These are phyloP conservation scores for Collichthys lucidus DNA, from an alignment of 2,113 vertebrate species.

Conservation along the genomic window DNA sequence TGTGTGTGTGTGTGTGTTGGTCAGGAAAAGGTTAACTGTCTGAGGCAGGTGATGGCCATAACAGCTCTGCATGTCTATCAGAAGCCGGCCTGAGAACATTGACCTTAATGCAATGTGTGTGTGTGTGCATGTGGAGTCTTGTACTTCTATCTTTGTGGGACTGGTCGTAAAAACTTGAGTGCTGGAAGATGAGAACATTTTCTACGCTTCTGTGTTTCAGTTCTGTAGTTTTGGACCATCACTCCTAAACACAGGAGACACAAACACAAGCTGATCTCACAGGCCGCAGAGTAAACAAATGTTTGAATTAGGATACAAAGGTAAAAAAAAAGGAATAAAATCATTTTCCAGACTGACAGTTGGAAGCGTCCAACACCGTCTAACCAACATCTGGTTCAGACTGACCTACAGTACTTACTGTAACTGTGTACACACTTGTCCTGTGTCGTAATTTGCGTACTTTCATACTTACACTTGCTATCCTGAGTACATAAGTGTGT, in stretches of 20 bases:
- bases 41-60: conserved; percentile 43
- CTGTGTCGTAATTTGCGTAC: no score
- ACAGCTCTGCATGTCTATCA: not conserved
- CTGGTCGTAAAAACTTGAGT: not conserved
- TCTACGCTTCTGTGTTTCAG: not conserved
- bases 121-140: not conserved
- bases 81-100: conserved; percentile 16
- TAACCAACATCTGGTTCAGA: no score
- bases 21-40: conserved; percentile 38
- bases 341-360: no score
- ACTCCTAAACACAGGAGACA: not conserved
- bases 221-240: not conserved
- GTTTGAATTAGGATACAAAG: not conserved
- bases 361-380: no score
- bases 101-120: conserved; percentile 16
- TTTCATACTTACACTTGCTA: no score
- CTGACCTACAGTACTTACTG: not conserved
- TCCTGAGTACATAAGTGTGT: no score
- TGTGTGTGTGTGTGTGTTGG: not conserved
- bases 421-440: not conserved
- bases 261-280: no score
- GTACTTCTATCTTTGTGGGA: not conserved
- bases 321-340: no score
- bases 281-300: not conserved
- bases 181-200: not conserved